phyloP scores from a whole-genome alignment of 1,140 invertebrate species.

The Varroa destructor region DNA sequence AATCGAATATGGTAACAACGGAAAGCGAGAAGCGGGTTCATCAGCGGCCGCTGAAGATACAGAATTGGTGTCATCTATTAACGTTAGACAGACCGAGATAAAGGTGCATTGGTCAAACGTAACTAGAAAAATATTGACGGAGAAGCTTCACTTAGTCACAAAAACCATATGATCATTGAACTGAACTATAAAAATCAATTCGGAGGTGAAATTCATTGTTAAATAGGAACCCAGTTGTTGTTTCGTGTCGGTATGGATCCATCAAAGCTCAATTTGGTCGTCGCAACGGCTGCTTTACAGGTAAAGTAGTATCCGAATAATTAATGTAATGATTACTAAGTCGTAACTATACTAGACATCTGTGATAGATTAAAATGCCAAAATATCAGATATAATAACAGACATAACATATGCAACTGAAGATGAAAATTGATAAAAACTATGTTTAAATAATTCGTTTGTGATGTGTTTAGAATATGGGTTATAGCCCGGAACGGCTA shows the following conservation, averaged over 20 bases:
- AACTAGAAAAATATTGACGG: too few relatives aligned
- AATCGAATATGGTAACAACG: too few relatives aligned
- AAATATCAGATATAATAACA: too few relatives aligned
- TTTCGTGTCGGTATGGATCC: slow-evolving; percentile 10
- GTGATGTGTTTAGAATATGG: neutral
- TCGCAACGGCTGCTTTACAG: slow-evolving; percentile 9
- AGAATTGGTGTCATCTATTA: slow-evolving; percentile 1
- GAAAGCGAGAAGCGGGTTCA: too few relatives aligned
- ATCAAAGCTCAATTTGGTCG: slow-evolving; percentile 10
- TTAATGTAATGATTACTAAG: neutral
- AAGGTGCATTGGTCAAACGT: too few relatives aligned
- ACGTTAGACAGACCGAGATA: neutral
- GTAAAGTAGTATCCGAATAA: neutral
- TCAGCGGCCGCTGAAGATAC: too few relatives aligned
- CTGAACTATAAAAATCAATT: neutral
- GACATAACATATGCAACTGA: too few relatives aligned
- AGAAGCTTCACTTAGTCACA: too few relatives aligned
- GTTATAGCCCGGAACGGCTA: slow-evolving; percentile 18
- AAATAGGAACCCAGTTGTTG: neutral
- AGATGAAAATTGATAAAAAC: too few relatives aligned
- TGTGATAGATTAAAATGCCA: too few relatives aligned
- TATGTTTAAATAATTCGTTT: too few relatives aligned
- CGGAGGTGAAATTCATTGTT: neutral
- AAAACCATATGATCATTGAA: too few relatives aligned
- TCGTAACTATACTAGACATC: neutral